These are phyloP conservation scores for Agapornis roseicollis DNA, from an alignment of 2,113 vertebrate genomes.

Conservation along the genomic window DNA sequence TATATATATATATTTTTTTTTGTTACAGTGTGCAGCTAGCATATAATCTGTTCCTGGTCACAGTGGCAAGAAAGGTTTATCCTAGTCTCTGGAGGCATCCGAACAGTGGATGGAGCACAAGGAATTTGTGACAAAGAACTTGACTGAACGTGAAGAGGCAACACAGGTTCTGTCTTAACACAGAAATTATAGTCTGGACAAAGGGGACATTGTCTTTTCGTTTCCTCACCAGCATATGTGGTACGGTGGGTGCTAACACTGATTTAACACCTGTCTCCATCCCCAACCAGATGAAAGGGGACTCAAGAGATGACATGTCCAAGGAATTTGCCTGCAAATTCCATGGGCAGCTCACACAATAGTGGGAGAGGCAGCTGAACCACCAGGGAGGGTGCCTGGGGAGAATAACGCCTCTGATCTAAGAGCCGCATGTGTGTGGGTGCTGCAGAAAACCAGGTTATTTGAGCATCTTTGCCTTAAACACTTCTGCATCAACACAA, in stretches of 20 bases:
- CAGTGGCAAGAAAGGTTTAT: neutral
- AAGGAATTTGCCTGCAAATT: neutral
- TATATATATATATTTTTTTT: too few species aligned
- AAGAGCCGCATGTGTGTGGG: neutral
- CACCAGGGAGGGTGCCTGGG: neutral
- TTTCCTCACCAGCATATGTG: neutral
- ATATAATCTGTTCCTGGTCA: neutral
- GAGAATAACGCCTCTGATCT: neutral
- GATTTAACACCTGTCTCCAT: conserved; percentile 22
- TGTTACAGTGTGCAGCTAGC: neutral
- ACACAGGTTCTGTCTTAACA: neutral
- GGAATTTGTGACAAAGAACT: neutral
- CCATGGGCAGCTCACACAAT: neutral
- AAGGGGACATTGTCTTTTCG: neutral
- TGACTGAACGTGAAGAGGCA: neutral
- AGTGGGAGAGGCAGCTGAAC: neutral
- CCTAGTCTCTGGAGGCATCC: neutral
- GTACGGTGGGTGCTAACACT: neutral
- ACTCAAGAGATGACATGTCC: conserved; percentile 43
- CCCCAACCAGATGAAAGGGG: neutral
- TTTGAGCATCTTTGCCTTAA: neutral
- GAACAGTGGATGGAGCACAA: neutral
- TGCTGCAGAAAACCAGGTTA: neutral
- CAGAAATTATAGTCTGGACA: neutral
- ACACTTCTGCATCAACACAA: accelerated